Evolutionary conservation across 2,113 vertebrate species (phyloP).

Genomic region (Piaya cayana): DNA sequence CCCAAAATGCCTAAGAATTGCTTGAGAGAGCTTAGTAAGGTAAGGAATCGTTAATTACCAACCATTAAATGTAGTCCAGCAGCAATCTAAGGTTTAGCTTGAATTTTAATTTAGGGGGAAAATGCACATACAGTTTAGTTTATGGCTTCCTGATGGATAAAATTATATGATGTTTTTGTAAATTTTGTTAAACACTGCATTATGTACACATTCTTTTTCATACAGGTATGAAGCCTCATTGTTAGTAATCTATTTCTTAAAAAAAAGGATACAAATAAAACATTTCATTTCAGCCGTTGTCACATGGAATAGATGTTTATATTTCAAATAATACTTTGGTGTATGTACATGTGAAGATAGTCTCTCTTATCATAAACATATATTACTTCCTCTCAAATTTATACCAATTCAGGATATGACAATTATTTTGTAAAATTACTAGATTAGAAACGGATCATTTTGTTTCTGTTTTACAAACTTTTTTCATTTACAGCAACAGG

Average conservation of each 20-base stretch:
- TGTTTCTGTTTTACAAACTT: neutral
- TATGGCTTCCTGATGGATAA: neutral
- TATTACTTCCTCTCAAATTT: neutral
- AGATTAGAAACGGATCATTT: neutral
- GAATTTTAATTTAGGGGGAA: neutral
- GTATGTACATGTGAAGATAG: neutral
- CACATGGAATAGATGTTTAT: neutral
- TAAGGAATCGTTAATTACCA: neutral
- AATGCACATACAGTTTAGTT: neutral
- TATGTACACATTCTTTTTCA: neutral
- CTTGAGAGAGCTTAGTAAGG: neutral
- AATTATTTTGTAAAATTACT: neutral
- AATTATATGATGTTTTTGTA: neutral
- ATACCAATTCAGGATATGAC: neutral
- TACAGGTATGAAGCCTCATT: neutral
- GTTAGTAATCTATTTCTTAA: neutral
- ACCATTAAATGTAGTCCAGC: neutral
- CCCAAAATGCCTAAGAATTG: neutral
- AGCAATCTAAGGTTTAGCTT: neutral
- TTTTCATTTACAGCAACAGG: conserved; percentile 27
- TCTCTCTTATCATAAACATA: neutral
- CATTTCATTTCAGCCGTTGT: neutral
- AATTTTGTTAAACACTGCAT: neutral
- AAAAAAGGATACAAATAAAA: neutral
- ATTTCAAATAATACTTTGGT: neutral